phyloP scores from a whole-genome alignment of 2,797 vertebrate genomes.

The Margarornis squamiger region DNA sequence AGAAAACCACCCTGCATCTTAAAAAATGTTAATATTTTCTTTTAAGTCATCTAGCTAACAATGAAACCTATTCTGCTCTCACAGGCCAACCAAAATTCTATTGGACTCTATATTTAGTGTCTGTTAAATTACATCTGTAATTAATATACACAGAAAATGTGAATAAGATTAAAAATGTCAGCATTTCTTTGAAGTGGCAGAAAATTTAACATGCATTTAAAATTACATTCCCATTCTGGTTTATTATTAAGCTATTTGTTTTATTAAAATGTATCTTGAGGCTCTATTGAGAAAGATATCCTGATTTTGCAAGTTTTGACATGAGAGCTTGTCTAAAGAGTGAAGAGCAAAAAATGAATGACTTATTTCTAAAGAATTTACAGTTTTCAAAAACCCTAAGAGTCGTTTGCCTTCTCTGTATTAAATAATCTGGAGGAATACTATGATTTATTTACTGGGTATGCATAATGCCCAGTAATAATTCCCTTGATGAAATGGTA shows the following conservation, averaged over 20 bases:
- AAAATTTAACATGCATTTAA: not conserved
- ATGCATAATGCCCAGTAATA: not conserved
- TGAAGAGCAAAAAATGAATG: not conserved
- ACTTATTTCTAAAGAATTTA: not conserved
- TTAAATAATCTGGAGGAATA: not conserved
- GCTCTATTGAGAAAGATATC: not conserved
- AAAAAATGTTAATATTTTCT: not conserved
- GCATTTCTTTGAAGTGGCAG: slow-evolving; percentile 8
- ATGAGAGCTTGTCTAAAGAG: not conserved
- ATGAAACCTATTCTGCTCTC: not conserved
- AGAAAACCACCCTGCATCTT: not conserved
- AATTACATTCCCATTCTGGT: not conserved
- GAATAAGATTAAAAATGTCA: not conserved
- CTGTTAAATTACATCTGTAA: slow-evolving; percentile 12
- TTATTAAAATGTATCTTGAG: not conserved
- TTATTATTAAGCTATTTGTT: not conserved
- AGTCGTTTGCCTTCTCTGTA: not conserved
- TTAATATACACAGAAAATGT: not conserved
- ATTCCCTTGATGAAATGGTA: not conserved
- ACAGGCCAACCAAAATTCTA: not conserved
- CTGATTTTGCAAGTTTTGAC: not conserved
- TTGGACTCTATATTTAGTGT: not conserved
- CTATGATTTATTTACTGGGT: not conserved
- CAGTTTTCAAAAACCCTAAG: not conserved
- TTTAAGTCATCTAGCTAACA: not conserved